Base-by-base conservation (phyloP, 2,113 vertebrate genomes). In the Onychostoma macrolepis region DNA sequence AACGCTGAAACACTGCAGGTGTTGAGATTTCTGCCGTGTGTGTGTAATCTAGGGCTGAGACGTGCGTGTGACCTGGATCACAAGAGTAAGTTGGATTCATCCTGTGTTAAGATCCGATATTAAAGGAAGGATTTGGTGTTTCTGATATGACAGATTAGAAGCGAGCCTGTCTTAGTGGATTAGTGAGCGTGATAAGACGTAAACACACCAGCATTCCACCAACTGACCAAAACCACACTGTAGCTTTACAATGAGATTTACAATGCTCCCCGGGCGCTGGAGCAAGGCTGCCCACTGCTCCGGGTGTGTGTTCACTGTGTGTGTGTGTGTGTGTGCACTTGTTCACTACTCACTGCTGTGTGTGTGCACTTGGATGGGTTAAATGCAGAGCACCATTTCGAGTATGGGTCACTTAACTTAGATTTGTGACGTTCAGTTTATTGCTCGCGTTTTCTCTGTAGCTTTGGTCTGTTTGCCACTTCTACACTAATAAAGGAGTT, bases 101-200 rank as follows among this genome's bases (percentile, higher is more conserved):
- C 91, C 92, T 87, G 93, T 94, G 93, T 94, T 94, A 94, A 94
- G 91, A 93, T 94, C 93, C 85, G 72, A 88, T 89, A 93, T 94
- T 94, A 93, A 83, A 88, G 87, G 24, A 85, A 30, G 92, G 93
- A 92, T 93, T 93, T 90, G 89, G 92, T 92, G 90, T 92, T 88
- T 94, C 91, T 93, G 90, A 92, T 93, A 88, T 56, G 89, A 89
- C 84, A 91, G 93, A 94, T 94, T 92, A 93, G 67, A 81, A 88
- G 85, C 88, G 92, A 92, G 92, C 90, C 83, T 72, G 90, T 94
- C 91, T 91, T 79, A 50, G 71, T 63, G 90, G 94, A 93, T 91
- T 91, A 92, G 67, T 58, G 90, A 88, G 89, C 82, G 91, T 91
- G 84, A 91, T 83, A 61, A 67, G 87, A 90, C 85, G 85, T 67